Percentiles rank a stretch among this genome's conserved stretches.
Conservation (phyloP, 2,113 vertebrate species). For the Pycnonotus jocosus region DNA sequence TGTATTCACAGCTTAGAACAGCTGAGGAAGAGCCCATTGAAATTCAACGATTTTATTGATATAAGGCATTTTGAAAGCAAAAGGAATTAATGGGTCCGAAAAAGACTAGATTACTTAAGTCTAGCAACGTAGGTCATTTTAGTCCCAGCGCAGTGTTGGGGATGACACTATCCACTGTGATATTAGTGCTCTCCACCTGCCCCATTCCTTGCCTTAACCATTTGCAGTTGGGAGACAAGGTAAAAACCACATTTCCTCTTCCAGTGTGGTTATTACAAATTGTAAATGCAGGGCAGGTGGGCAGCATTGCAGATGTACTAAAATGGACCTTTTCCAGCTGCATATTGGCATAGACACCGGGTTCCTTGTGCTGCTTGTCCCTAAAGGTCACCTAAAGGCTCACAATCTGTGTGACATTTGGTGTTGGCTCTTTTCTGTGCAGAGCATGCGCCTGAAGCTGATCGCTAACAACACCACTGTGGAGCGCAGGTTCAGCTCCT, state of each 20-base stretch:
- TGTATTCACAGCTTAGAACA: neutral
- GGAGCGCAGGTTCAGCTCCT: conserved; percentile 93
- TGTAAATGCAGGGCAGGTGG: neutral
- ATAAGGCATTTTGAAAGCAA: neutral
- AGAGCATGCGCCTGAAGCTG: conserved; percentile 98
- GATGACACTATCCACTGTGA: neutral
- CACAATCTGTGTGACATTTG: neutral
- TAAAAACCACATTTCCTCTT: neutral
- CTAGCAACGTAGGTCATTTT: neutral
- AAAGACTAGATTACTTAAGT: neutral
- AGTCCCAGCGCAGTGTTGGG: neutral
- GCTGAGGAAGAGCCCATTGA: neutral
- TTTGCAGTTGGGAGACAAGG: neutral
- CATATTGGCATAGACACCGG: neutral
- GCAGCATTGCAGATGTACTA: neutral
- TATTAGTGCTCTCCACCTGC: neutral
- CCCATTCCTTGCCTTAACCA: neutral
- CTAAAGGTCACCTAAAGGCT: neutral
- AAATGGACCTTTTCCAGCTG: neutral
- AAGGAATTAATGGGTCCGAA: neutral
- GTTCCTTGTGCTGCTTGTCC: neutral
- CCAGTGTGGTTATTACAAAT: neutral
- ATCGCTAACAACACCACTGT: conserved; percentile 98
- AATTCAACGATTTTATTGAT: neutral
- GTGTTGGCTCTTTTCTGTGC: conserved; percentile 1